Conservation (phyloP, 2,113 vertebrate genomes). For the Panthera tigris region DNA sequence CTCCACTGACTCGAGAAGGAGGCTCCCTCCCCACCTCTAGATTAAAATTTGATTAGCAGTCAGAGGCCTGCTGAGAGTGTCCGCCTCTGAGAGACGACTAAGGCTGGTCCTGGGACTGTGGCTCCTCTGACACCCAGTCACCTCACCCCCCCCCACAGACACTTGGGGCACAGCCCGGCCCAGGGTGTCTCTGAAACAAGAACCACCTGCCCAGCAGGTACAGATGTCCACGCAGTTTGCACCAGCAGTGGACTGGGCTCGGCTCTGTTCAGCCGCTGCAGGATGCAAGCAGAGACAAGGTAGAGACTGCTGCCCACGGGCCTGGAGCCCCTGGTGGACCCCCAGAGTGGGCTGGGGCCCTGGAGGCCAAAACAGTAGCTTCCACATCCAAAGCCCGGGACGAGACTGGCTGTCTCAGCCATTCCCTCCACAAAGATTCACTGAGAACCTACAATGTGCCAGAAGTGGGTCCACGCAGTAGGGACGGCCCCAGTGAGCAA, state of each 20-base stretch:
- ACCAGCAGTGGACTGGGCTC: neutral
- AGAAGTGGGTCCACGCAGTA: neutral
- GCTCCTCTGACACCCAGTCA: neutral
- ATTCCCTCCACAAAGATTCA: neutral
- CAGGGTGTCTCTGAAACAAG: neutral
- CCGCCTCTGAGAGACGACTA: neutral
- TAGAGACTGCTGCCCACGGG: too few species aligned
- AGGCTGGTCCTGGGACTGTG: neutral
- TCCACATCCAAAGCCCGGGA: too few species aligned
- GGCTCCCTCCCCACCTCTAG: neutral
- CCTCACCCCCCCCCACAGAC: neutral
- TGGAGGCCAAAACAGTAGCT: neutral
- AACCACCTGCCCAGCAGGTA: neutral
- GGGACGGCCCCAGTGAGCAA: neutral
- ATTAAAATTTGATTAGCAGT: neutral
- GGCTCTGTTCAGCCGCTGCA: neutral
- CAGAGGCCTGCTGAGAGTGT: neutral
- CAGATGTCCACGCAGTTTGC: rapidly evolving
- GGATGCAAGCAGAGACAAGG: neutral
- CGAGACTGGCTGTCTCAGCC: neutral
- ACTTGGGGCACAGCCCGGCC: neutral
- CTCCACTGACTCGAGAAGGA: neutral
- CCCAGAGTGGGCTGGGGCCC: neutral
- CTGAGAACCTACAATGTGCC: neutral
- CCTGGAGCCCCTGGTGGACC: neutral